phyloP scores from a whole-genome alignment of 2,888 invertebrate species.

The Mycogona germanica region DNA sequence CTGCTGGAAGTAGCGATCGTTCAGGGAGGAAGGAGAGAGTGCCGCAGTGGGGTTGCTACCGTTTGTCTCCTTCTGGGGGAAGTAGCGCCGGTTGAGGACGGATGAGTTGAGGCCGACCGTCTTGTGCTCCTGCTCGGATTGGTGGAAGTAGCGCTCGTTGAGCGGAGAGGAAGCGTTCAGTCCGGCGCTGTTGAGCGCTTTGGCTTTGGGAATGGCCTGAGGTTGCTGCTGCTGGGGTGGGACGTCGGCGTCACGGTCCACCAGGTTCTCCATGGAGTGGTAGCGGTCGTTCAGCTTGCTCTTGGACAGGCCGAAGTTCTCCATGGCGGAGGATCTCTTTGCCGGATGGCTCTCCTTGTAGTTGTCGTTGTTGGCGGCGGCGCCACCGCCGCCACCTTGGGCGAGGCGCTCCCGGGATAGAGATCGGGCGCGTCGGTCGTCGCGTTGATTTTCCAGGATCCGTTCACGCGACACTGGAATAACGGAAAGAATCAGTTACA shows the following conservation, averaged over 20 bases:
- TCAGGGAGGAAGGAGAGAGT: constrained; percentile 55
- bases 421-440: constrained; percentile 25
- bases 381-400: constrained; percentile 1
- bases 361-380: constrained; percentile 1
- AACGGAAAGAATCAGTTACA: too few relatives aligned
- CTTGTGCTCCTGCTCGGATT: constrained; percentile 8
- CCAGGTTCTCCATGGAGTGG: constrained; percentile 57
- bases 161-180: background rate
- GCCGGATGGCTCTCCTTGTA: background rate
- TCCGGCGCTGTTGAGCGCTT: background rate
- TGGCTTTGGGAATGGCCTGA: background rate
- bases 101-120: constrained; percentile 36
- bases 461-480: constrained; percentile 13
- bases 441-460: constrained; percentile 9
- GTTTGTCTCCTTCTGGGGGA: constrained; percentile 34
- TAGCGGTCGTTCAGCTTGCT: constrained; percentile 79
- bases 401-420: constrained; percentile 31
- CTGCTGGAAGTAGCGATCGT: constrained; percentile 62
- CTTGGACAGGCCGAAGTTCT: constrained; percentile 63
- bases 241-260: constrained; percentile 9
- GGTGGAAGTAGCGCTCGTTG: constrained; percentile 14
- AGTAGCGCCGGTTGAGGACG: constrained; percentile 77
- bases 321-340: constrained; percentile 6
- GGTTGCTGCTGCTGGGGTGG: background rate
- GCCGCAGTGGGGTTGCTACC: too few relatives aligned